Conservation (phyloP, 1,140 invertebrate species). For the Potamilus streckersoni region DNA sequence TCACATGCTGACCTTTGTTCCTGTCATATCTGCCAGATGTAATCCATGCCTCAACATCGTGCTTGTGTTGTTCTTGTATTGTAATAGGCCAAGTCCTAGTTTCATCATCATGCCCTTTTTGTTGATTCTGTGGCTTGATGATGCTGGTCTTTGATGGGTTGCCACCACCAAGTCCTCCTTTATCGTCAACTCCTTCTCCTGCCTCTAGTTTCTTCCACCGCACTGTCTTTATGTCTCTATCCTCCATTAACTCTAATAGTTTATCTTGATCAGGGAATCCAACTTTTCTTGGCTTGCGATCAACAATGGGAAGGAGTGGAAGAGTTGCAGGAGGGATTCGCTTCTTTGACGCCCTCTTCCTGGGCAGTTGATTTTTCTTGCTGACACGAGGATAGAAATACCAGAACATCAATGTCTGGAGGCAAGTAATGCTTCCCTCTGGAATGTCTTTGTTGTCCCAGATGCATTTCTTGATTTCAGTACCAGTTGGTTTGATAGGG, state of each 20-base stretch:
- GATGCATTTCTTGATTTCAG: slow-evolving; percentile 46
- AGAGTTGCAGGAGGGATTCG: slow-evolving; percentile 32
- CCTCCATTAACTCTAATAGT: too few relatives aligned
- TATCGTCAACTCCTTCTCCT: too few relatives aligned
- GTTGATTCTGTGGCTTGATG: too few relatives aligned
- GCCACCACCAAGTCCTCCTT: too few relatives aligned
- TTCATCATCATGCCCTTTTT: too few relatives aligned
- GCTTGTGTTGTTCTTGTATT: slow-evolving; percentile 8
- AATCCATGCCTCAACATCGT: slow-evolving; percentile 27
- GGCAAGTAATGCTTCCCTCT: slow-evolving; percentile 51
- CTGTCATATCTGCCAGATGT: slow-evolving; percentile 18
- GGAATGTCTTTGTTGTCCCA: slow-evolving; percentile 50
- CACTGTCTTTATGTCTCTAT: too few relatives aligned
- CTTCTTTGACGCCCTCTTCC: slow-evolving; percentile 17
- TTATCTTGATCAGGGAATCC: too few relatives aligned
- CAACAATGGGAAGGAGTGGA: slow-evolving; percentile 6
- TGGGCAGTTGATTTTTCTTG: slow-evolving; percentile 7
- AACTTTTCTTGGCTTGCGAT: slow-evolving; percentile 6
- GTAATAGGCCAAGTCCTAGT: slow-evolving; percentile 17
- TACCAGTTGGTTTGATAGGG: slow-evolving; percentile 35
- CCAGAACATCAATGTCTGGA: slow-evolving; percentile 58
- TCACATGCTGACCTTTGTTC: too few relatives aligned
- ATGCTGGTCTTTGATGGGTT: too few relatives aligned
- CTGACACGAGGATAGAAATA: slow-evolving; percentile 36
- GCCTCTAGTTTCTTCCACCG: too few relatives aligned